These are phyloP conservation scores for Ondatra zibethicus DNA, from an alignment of 2,113 vertebrate species.

Conservation along the genomic window DNA sequence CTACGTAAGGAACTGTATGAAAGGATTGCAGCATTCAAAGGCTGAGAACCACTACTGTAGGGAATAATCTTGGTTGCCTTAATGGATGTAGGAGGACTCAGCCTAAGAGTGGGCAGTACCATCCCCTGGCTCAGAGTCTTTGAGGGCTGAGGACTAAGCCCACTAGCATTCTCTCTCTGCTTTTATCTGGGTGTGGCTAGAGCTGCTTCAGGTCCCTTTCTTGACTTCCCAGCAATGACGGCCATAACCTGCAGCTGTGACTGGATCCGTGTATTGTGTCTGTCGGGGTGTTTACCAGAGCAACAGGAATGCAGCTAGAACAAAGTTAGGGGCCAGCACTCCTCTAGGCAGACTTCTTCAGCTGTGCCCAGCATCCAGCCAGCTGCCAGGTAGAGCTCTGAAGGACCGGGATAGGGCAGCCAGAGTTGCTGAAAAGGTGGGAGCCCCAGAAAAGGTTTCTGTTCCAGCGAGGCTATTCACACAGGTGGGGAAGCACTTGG, in stretches of 20 bases:
- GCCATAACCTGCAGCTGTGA: not conserved
- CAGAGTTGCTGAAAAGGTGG: not conserved
- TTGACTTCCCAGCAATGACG: no score
- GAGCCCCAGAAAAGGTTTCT: not conserved
- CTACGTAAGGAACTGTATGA: not conserved
- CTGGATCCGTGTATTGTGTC: not conserved
- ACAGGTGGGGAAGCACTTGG: no score
- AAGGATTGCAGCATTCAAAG: not conserved
- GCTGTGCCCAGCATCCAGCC: no score
- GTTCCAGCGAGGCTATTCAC: fast-evolving
- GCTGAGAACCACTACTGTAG: not conserved
- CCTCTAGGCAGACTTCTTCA: fast-evolving
- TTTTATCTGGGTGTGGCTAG: not conserved
- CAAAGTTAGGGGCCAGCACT: fast-evolving
- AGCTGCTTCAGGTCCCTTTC: not conserved
- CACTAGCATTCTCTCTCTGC: not conserved
- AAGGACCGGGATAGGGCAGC: not conserved
- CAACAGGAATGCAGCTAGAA: not conserved
- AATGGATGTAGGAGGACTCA: not conserved
- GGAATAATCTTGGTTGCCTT: not conserved
- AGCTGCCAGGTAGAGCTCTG: fast-evolving
- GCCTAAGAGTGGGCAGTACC: not conserved
- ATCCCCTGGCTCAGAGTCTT: not conserved
- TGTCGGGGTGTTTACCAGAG: not conserved
- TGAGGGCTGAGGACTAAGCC: not conserved